These are phyloP conservation scores for Acyrthosiphon pisum DNA, from an alignment of 1,140 invertebrate genomes.

Conservation along the genomic window DNA sequence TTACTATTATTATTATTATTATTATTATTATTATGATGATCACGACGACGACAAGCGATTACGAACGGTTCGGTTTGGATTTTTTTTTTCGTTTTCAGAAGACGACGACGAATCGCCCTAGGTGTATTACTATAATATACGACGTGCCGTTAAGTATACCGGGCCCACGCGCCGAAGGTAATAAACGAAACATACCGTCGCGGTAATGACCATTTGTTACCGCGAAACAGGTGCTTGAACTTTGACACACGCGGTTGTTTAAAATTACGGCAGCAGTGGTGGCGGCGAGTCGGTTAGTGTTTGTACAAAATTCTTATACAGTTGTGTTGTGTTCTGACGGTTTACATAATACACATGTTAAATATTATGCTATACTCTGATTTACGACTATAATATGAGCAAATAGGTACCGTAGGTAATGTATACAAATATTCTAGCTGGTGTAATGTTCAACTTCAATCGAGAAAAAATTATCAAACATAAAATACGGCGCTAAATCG, in stretches of 20 bases:
- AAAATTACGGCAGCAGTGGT: neutral
- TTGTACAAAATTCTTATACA: neutral
- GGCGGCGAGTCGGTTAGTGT: neutral
- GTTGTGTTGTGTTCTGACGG: neutral
- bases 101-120: constrained; percentile 29
- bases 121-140: neutral
- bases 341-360: neutral
- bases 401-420: no score
- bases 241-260: constrained; percentile 45
- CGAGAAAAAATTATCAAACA: neutral
- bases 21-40: constrained; percentile 7
- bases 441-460: neutral
- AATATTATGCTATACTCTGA: neutral
- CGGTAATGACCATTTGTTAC: constrained; percentile 20
- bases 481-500: neutral
- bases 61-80: neutral
- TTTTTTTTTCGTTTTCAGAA: constrained; percentile 16
- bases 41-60: constrained; percentile 32
- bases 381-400: neutral
- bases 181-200: neutral
- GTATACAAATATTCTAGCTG: neutral
- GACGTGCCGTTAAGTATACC: neutral
- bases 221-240: constrained; percentile 49
- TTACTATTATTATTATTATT: constrained; percentile 10
- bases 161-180: neutral